A percentile compares a stretch with the other conserved stretches of the same genome.
Conservation (phyloP, 2,888 invertebrate species). For the Synergus umbraculus region DNA sequence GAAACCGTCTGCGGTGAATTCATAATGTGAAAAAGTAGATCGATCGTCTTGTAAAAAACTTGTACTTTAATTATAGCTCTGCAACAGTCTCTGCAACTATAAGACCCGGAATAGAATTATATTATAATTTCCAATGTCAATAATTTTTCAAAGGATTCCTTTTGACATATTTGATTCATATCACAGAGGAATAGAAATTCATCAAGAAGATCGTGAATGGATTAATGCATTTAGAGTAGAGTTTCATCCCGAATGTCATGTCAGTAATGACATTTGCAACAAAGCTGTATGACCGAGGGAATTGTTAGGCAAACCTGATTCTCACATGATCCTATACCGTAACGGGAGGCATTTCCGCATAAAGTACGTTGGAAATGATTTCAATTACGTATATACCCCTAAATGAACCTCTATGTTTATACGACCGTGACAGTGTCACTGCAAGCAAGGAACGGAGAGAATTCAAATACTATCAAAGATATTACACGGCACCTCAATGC, state of each 20-base stretch:
- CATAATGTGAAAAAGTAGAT: background rate
- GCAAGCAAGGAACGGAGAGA: conserved; percentile 6
- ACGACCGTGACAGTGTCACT: conserved; percentile 44
- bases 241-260: conserved; percentile 48
- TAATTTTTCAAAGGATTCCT: background rate
- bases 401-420: conserved; percentile 52
- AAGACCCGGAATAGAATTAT: background rate
- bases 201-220: background rate
- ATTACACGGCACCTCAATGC: conserved; percentile 7
- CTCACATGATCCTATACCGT: conserved; percentile 51
- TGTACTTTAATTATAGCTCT: background rate
- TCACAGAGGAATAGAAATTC: background rate
- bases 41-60: background rate
- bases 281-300: conserved; percentile 54
- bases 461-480: conserved; percentile 37
- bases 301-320: conserved; percentile 54
- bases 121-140: too few relatives aligned
- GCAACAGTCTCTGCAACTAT: background rate
- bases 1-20: conserved; percentile 16
- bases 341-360: conserved; percentile 53
- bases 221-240: conserved; percentile 32
- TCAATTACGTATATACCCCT: conserved; percentile 49
- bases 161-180: background rate
- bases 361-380: conserved; percentile 55
- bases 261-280: conserved; percentile 56